Conservation (phyloP, 2,797 vertebrate species). For the Aselliscus stoliczkanus region DNA sequence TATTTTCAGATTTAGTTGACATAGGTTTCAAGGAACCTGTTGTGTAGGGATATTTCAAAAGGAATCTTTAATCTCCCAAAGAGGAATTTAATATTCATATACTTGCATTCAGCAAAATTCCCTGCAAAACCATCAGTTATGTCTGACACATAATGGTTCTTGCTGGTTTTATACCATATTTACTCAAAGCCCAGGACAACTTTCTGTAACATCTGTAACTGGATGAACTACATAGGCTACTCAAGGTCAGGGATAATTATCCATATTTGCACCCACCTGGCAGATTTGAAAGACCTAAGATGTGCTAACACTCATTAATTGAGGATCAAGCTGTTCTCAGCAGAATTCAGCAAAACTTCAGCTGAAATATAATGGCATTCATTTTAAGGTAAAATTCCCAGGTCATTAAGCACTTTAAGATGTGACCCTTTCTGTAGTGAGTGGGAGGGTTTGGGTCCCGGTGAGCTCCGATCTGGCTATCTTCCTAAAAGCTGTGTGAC, state of each 20-base stretch:
- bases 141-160: not conserved
- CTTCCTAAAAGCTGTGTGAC: not conserved
- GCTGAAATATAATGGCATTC: conserved; percentile 3
- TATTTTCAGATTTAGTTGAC: conserved; percentile 9
- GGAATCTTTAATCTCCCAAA: conserved; percentile 41
- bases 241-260: conserved; percentile 38
- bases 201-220: conserved; percentile 25
- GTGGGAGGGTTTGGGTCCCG: not conserved
- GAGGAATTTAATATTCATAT: conserved; percentile 10
- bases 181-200: conserved; percentile 27
- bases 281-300: conserved; percentile 29
- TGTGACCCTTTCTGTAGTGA: not conserved
- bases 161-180: conserved; percentile 40
- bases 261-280: not conserved
- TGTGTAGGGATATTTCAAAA: not conserved
- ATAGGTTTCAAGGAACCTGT: conserved; percentile 1
- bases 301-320: not conserved
- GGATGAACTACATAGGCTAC: not conserved
- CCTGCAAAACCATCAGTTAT: conserved; percentile 1
- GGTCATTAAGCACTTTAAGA: conserved; percentile 19
- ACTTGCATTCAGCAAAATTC: not conserved
- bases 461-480: not conserved
- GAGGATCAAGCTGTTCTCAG: conserved; percentile 34
- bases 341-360: conserved; percentile 46
- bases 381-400: conserved; percentile 3